Evolutionary conservation across 2,888 invertebrate species (phyloP).

Genomic region (Lathronympha strigana): DNA sequence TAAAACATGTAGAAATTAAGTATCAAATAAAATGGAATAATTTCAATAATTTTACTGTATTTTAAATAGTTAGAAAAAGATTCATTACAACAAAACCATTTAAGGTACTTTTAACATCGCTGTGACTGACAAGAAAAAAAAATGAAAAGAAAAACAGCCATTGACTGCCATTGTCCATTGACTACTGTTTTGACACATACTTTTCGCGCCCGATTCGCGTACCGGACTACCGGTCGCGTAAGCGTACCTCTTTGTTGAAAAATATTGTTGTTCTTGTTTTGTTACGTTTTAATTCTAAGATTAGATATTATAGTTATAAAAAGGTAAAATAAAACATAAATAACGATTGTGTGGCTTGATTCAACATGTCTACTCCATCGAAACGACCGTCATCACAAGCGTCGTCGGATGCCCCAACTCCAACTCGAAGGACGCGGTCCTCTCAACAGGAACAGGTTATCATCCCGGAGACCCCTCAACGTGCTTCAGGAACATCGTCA

Average conservation of each 20-base stretch:
- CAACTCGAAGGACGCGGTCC: constrained; percentile 71
- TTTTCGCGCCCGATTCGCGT: constrained; percentile 39
- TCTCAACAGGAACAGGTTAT: constrained; percentile 78
- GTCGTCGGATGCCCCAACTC: constrained; percentile 77
- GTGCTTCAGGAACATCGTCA: constrained; percentile 72
- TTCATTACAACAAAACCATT: not conserved
- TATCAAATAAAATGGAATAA: not conserved
- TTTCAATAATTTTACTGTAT: not conserved
- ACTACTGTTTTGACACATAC: constrained; percentile 15
- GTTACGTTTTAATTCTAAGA: not conserved
- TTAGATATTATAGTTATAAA: not conserved
- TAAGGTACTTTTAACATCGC: constrained; percentile 14
- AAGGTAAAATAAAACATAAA: not conserved
- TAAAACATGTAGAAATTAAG: not conserved
- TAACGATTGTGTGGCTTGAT: constrained; percentile 31
- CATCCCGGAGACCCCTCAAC: constrained; percentile 79
- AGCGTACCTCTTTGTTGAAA: not conserved
- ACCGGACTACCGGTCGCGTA: constrained; percentile 39
- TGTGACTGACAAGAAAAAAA: not conserved
- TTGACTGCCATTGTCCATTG: too few relatives aligned
- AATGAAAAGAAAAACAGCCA: constrained; percentile 9
- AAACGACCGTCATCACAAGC: constrained; percentile 75
- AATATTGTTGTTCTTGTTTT: constrained; percentile 7
- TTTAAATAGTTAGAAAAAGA: not conserved
- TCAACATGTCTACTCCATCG: constrained; percentile 73